Percentiles rank a stretch among this genome's conserved stretches.
These are phyloP conservation scores for Manis pentadactyla DNA, from an alignment of 2,797 vertebrate species.

Conservation along the genomic window DNA sequence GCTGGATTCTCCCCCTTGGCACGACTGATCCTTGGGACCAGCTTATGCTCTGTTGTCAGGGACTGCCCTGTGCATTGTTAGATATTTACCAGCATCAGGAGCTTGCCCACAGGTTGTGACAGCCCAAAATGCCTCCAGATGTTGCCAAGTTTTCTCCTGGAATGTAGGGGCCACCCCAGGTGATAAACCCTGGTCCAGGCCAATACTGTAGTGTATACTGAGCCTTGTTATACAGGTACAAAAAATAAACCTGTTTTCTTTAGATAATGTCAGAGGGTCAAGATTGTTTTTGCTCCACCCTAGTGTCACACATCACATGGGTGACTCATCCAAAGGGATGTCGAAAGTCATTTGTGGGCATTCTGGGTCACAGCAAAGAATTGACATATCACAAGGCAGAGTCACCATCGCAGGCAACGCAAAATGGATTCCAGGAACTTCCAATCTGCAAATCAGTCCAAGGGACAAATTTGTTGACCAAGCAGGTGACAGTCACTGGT, in stretches of 20 bases:
- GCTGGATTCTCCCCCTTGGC: not conserved
- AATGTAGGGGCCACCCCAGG: accelerated
- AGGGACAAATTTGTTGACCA: accelerated
- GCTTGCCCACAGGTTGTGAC: not conserved
- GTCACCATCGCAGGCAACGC: accelerated
- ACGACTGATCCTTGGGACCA: accelerated
- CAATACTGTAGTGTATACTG: accelerated
- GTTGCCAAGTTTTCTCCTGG: accelerated
- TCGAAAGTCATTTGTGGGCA: not conserved
- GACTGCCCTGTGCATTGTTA: too few relatives aligned
- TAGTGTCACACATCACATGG: accelerated
- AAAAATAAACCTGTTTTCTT: accelerated
- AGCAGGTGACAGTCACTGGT: accelerated
- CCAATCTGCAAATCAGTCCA: not conserved
- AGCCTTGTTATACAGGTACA: accelerated
- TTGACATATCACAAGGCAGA: not conserved
- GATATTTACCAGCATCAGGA: too few relatives aligned
- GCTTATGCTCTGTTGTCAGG: accelerated
- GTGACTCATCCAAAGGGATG: not conserved
- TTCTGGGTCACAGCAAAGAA: not conserved
- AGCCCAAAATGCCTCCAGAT: not conserved
- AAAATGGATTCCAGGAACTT: not conserved
- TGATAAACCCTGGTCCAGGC: accelerated
- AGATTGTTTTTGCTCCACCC: accelerated
- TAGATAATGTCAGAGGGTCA: accelerated